Evolutionary conservation across 2,797 vertebrate genomes (phyloP), one percentile per base, ranked within the genome.

Genomic region (Parambassis ranga): DNA sequence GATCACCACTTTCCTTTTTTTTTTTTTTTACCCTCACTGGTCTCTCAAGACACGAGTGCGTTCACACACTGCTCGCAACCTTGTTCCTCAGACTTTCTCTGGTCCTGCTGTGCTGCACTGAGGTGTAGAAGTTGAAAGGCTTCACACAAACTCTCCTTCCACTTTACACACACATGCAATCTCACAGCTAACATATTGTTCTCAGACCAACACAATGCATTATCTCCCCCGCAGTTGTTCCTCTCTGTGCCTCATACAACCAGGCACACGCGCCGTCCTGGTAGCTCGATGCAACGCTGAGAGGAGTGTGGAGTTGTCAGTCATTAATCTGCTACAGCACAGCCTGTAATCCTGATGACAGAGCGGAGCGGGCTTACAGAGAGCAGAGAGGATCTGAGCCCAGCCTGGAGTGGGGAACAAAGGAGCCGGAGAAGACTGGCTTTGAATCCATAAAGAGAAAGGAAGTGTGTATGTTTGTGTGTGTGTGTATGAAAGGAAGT

Each of bases 331-430:
- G 85, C 85, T 77, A 79, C 83, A 78, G 79, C 84, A 75, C 82
- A 87, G 83, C 78, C 87, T 85, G 86, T 89, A 90, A 90, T 88
- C 90, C 86, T 86, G 85, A 89, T 88, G 84, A 89, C 85, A 85
- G 89, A 90, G 87, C 67, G 71, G 73, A 86, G 87, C 78, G 32
- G 71, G 80, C 33, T 89, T 83, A 89, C 81, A 80, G 86, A 75
- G 77, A 84, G 85, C 78, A 84, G 77, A 81, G 72, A 87, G 82
- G 87, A 90, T 91, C 85, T 88, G 83, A 89, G 89, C 81, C 78
- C 83, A 81, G 87, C 90, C 82, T 87, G 85, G 71, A 86, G 86
- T 74, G 77, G 70, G 66, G 85, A 89, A 91, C 90, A 90, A 90
- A 91, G 81, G 82, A 87, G 67, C 65, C 65, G 32, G 67, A 83